These are phyloP conservation scores for Steatornis caripensis DNA, from an alignment of 2,113 vertebrate genomes.

Conservation along the genomic window DNA sequence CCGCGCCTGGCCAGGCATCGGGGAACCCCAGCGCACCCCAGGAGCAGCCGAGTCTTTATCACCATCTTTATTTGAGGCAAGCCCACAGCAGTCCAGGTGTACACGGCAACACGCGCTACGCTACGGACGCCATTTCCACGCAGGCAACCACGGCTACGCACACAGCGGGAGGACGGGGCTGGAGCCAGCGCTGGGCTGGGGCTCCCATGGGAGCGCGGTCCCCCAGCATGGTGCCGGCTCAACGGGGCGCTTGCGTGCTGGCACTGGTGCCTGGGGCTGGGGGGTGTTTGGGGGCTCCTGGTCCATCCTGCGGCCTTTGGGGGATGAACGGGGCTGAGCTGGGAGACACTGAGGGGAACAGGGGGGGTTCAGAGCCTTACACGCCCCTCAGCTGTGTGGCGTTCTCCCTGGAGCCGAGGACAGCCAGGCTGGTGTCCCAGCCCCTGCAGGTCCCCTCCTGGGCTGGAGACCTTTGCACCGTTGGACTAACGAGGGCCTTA, in stretches of 20 bases:
- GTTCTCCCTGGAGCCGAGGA: rapidly evolving
- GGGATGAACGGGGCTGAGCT: not conserved
- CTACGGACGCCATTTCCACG: constrained; percentile 31
- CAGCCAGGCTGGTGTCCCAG: not conserved
- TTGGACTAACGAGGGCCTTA: rapidly evolving
- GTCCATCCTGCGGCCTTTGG: not conserved
- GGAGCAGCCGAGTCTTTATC: not conserved
- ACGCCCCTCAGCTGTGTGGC: not conserved
- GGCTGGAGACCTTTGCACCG: not conserved
- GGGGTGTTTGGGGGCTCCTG: not conserved
- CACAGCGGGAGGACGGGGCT: not conserved
- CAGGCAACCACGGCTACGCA: constrained; percentile 8
- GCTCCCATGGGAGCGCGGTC: not conserved
- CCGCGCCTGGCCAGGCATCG: rapidly evolving
- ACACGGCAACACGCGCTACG: not conserved
- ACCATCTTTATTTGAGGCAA: constrained; percentile 67
- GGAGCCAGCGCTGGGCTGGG: not conserved
- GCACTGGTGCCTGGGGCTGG: not conserved
- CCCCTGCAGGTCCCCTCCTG: not conserved
- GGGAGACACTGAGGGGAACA: rapidly evolving
- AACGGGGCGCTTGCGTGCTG: rapidly evolving
- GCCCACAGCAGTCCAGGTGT: constrained; percentile 25
- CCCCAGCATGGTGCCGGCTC: not conserved
- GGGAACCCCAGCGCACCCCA: not conserved
- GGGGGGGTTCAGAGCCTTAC: not conserved